Evolutionary conservation across 1,140 invertebrate species (phyloP).

Genomic region (Pseudoatta argentina): DNA sequence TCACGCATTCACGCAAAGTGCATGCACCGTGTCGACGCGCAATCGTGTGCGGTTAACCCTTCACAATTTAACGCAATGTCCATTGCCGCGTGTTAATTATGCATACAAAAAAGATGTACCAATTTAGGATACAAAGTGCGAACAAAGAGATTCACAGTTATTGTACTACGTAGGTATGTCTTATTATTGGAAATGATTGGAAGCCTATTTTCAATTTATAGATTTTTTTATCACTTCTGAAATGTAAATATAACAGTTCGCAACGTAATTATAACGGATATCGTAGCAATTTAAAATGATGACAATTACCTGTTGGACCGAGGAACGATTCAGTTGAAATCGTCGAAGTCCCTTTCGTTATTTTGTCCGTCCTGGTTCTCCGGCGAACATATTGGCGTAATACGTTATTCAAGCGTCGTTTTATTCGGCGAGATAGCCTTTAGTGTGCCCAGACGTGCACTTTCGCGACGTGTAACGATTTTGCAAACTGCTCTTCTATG

Average conservation of each 20-base stretch:
- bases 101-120: not conserved
- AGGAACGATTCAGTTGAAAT: slow-evolving; percentile 7
- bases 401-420: slow-evolving; percentile 81
- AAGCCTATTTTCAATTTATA: not conserved
- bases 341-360: slow-evolving; percentile 18
- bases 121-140: not conserved
- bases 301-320: slow-evolving; percentile 29
- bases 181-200: not conserved
- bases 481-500: slow-evolving; percentile 85
- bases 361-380: slow-evolving; percentile 30
- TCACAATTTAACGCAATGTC: not conserved
- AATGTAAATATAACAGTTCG: not conserved
- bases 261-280: not conserved
- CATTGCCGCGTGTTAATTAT: slow-evolving; percentile 5
- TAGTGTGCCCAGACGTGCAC: slow-evolving; percentile 82
- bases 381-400: slow-evolving; percentile 52
- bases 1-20: slow-evolving; percentile 70
- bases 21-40: slow-evolving; percentile 44
- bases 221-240: not conserved
- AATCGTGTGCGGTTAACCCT: slow-evolving; percentile 52
- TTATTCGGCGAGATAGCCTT: slow-evolving; percentile 82
- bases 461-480: slow-evolving; percentile 83
- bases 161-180: not conserved
- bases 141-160: not conserved
- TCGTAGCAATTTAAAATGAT: not conserved